Evolutionary conservation across 2,888 invertebrate genomes (phyloP), one percentile per base, ranked within the genome.

Genomic region (Empis stercorea): DNA sequence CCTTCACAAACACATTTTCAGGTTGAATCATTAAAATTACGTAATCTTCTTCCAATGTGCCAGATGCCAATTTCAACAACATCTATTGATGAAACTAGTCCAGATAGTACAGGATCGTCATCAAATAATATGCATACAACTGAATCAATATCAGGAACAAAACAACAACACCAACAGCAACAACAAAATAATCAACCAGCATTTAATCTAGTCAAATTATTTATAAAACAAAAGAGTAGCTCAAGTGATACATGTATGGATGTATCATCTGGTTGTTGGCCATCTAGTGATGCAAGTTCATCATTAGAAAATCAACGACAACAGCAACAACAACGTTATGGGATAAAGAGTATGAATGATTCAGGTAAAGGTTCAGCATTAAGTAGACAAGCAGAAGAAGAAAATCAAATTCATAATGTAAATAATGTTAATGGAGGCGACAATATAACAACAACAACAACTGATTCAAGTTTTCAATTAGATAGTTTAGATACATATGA

Each of bases 191-290:
- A 79, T 56, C 78, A 83, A 52, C 80, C 80, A 60, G 79, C 84
- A 55, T 81, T 89, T 65, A 89, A 83, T 68, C 76, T 91, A 61
- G 86, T 91, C 39, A 86, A 86, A 66, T 73, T 89, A 54, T 91
- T 89, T 62, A 89, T 91, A 76, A 88, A 89, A 66, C 89, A 89
- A 63, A 87, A 87, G 65, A 87, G 87, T 64, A 79, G 79, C 71
- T 85, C 86, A 55, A 81, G 80, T 47, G 86, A 87, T 64, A 81
- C 80, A 57, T 79, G 78, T 46, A 79, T 85, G 73, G 86, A 87
- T 64, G 84, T 87, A 54, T 77, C 87, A 39, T 85, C 85, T 2
- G 81, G 87, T 56, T 84, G 84, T 61, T 86, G 86, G 86, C 84
- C 84, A 4, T 66, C 69, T 5, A 67, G 67, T 51, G 65, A 66